A percentile compares a stretch with the other conserved stretches of the same genome.
phyloP scores from a whole-genome alignment of 1,140 invertebrate species.

The Zaprionus vittiger region DNA sequence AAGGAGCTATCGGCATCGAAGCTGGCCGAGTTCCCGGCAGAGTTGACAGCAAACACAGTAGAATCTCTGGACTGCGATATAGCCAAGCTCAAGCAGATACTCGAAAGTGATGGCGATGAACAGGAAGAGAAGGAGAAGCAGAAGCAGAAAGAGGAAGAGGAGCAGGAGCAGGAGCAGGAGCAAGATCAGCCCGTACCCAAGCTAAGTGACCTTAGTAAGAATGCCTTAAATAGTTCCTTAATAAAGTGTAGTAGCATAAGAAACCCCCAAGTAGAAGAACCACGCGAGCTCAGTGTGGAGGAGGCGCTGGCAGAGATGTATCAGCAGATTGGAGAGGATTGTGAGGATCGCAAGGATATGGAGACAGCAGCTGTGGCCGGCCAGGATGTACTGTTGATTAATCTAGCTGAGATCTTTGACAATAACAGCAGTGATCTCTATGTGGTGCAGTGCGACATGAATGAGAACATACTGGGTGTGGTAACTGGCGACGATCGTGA shows the following conservation, averaged over 20 bases:
- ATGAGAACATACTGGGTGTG: conserved; percentile 73
- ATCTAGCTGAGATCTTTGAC: conserved; percentile 79
- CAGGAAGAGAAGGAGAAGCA: conserved; percentile 3
- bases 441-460: conserved; percentile 83
- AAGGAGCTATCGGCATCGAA: conserved; percentile 61
- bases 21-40: neutral
- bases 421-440: conserved; percentile 77
- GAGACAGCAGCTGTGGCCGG: conserved; percentile 32
- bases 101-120: conserved; percentile 28
- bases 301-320: conserved; percentile 82
- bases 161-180: neutral
- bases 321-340: conserved; percentile 75
- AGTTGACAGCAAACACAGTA: neutral
- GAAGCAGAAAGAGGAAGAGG: neutral
- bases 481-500: conserved; percentile 47
- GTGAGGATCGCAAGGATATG: conserved; percentile 37
- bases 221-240: conserved; percentile 84
- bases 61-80: conserved; percentile 55
- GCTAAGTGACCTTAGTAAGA: conserved; percentile 84
- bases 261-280: neutral
- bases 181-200: conserved; percentile 65
- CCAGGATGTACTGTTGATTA: conserved; percentile 73
- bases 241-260: conserved; percentile 62
- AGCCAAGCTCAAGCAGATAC: conserved; percentile 57
- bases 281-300: conserved; percentile 76